Evolutionary conservation across 2,113 vertebrate species (phyloP), one percentile per base, ranked within the genome.

Genomic region (Pithys albifrons): DNA sequence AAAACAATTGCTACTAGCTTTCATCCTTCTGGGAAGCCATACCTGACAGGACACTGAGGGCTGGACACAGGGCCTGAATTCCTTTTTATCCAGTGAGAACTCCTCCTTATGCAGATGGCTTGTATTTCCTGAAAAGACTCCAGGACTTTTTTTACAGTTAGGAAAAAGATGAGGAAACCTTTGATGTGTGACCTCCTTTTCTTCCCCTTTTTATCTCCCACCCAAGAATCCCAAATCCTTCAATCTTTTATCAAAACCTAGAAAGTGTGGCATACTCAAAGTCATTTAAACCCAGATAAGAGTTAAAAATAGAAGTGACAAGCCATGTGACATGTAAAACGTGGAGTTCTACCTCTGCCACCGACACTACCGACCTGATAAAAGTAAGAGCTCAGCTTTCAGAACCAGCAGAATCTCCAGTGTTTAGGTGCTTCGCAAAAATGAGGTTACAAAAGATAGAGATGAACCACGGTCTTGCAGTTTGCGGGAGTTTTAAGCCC

Each of bases 281-380:
- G n/a, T 12, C n/a, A 35, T 65, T 84, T 94, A 77, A n/a, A 66
- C 23, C 37, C 22, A 35, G 24, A 14, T 17, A 49, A 54, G 35
- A 62, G 19, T 19, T 18, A 27, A 69, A 45, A 49, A 71, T 9
- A 12, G 22, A 64, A 35, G 27, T 23, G 27, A 27, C 9, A 55
- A 43, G 22, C 23, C 7, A 6, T 0, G 4, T 23, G 10, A 52
- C 64, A 13, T 1, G 3, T 33, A 5, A 65, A 84, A 11, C 9
- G 16, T 43, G 54, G 25, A 70, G 37, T 33, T 79, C 66, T 75
- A n/a, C 45, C 76, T 59, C 52, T 72, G 48, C 52, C n/a, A 28
- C 19, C 39, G 59, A 59, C 10, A 31, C 1, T 1, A 29, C 18
- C 51, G 31, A 11, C 35, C 35, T 46, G 12, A 33, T 19, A 45